Percentiles rank a stretch among this genome's conserved stretches.
Evolutionary conservation across 2,888 invertebrate genomes (phyloP).

Genomic region (Conchocele bisecta): DNA sequence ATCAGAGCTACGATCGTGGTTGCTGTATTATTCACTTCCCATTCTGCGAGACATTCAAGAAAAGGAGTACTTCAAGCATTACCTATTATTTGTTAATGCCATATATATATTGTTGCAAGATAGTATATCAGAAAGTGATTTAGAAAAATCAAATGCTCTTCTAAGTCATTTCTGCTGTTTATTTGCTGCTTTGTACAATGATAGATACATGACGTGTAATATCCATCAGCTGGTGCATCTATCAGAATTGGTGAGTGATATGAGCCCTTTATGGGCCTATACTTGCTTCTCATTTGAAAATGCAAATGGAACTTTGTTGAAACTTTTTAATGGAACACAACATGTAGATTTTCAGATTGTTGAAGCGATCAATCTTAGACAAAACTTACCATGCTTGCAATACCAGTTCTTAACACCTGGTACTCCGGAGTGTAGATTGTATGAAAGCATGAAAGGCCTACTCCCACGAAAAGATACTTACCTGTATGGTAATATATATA

Average conservation of each 20-base stretch:
- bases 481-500: too few relatives aligned
- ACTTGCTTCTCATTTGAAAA: slow-evolving; percentile 55
- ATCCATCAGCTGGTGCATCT: slow-evolving; percentile 52
- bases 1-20: slow-evolving; percentile 54
- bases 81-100: slow-evolving; percentile 43
- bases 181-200: slow-evolving; percentile 40
- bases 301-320: slow-evolving; percentile 31
- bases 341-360: slow-evolving; percentile 47
- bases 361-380: too few relatives aligned
- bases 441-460: too few relatives aligned
- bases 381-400: too few relatives aligned
- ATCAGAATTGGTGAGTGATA: slow-evolving; percentile 34
- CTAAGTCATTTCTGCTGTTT: slow-evolving; percentile 38
- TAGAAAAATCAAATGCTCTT: slow-evolving; percentile 25
- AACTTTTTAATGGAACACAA: slow-evolving; percentile 54
- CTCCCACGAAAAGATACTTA: too few relatives aligned
- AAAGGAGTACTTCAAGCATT: slow-evolving; percentile 41
- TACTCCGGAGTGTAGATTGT: too few relatives aligned
- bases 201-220: slow-evolving; percentile 44
- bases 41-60: slow-evolving; percentile 30
- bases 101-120: slow-evolving; percentile 39
- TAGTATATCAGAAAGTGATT: slow-evolving; percentile 22
- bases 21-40: slow-evolving; percentile 55
- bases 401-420: too few relatives aligned
- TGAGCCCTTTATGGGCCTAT: slow-evolving; percentile 54